Percentiles rank a stretch among this genome's conserved stretches.
Evolutionary conservation across 2,888 invertebrate species (phyloP).

Genomic region (Rhimphoctona megacephalus): DNA sequence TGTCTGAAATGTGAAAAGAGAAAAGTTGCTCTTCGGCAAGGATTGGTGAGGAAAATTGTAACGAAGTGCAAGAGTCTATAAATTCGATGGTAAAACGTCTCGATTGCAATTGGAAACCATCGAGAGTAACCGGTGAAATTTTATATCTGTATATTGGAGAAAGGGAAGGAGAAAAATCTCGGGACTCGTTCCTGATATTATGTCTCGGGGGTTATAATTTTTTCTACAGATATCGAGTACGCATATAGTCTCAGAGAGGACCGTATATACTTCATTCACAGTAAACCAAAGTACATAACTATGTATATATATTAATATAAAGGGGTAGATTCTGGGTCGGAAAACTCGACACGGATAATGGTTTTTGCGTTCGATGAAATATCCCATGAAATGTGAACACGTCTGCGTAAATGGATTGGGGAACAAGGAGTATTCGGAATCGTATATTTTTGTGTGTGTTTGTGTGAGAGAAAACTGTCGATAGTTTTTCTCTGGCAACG

Average conservation of each 20-base stretch:
- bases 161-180: constrained; percentile 43
- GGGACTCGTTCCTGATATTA: constrained; percentile 33
- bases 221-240: constrained; percentile 57
- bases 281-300: constrained; percentile 24
- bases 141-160: constrained; percentile 18
- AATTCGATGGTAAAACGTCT: constrained; percentile 38
- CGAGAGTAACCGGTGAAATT: constrained; percentile 22
- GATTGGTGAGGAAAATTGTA: constrained; percentile 27
- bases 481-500: constrained; percentile 68
- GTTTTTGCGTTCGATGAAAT: constrained; percentile 77
- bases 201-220: constrained; percentile 63
- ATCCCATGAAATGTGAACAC: constrained; percentile 75
- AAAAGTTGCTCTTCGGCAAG: neutral
- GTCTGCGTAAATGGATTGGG: constrained; percentile 77
- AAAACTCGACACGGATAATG: constrained; percentile 69
- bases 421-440: constrained; percentile 57
- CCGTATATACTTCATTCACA: constrained; percentile 46
- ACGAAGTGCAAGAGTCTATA: constrained; percentile 42
- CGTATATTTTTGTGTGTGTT: neutral
- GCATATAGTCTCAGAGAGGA: constrained; percentile 15
- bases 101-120: constrained; percentile 56
- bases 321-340: constrained; percentile 8
- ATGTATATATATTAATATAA: constrained; percentile 4
- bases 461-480: neutral
- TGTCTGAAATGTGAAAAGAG: neutral